Evolutionary conservation across 2,113 vertebrate species (phyloP), one percentile per base, ranked within the genome.

Genomic region (Cynocephalus volans): DNA sequence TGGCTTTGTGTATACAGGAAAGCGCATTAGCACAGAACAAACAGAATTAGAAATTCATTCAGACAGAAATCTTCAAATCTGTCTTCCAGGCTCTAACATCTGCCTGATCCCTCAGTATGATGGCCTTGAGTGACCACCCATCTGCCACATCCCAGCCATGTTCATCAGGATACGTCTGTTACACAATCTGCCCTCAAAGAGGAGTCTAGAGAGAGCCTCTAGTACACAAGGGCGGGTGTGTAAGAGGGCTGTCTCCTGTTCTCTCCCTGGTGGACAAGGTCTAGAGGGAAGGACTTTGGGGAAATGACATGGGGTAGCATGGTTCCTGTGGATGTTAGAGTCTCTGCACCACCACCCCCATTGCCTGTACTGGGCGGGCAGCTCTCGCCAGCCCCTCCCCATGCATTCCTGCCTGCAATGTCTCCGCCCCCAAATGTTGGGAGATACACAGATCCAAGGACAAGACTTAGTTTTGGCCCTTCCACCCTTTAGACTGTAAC

Each of bases 321-420:
- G 4, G 12, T 15, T 18, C 24, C 11, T 24, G 4, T 23, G 56
- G 31, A 60, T n/a, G 33, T 60, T 84, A 81, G 26, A 82, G 21
- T 77, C 13, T 67, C 36, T 60, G 24, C 8, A 33, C 58, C 36
- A 62, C 5, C 0, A 41, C 19, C 56, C 62, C 10, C 3, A 54
- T 41, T 54, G 6, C 23, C 23, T 17, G 8, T 2, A 1, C 69
- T 31, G 5, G 45, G 0, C 13, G 19, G 65, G 19, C 12, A 69
- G 2, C 18, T 77, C 9, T 33, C 4, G 3, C 1, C 9, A 28
- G 15, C 19, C 33, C 12, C 67, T 45, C 8, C 15, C 26, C 23
- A 2, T 12, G 14, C 17, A 31, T 0, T 0, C 9, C 18, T 84
- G 24, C 41, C 36, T 18, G 0, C n/a, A 77, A 33, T n/a, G 17